A percentile compares a stretch with the other conserved stretches of the same genome.
These are phyloP conservation scores for Pteronura brasiliensis DNA, from an alignment of 2,113 vertebrate genomes.

Conservation along the genomic window DNA sequence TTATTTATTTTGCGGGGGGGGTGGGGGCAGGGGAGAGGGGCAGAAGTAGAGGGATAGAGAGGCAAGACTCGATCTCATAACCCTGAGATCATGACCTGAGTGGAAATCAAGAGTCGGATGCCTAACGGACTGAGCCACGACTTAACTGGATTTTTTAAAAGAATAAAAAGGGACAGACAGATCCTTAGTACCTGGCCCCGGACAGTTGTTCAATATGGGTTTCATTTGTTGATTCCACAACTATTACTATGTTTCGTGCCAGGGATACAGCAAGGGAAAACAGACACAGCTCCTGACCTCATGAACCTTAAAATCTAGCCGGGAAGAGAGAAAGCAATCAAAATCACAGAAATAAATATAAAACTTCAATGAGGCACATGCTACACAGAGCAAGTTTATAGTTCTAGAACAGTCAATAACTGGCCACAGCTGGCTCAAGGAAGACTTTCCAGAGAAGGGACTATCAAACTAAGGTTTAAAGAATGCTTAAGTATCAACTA, in stretches of 20 bases:
- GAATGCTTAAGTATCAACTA: background rate
- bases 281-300: background rate
- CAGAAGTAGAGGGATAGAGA: background rate
- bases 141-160: background rate
- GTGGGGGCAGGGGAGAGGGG: background rate
- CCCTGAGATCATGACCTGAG: background rate
- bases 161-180: background rate
- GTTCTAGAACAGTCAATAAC: background rate
- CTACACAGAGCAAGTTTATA: background rate
- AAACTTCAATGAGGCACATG: background rate
- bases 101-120: background rate
- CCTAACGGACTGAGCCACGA: background rate
- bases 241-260: background rate
- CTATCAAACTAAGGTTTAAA: background rate
- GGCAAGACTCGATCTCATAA: background rate
- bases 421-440: background rate
- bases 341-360: background rate
- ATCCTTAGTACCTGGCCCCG: background rate
- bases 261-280: background rate
- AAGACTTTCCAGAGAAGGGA: background rate
- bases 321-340: background rate
- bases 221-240: background rate
- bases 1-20: background rate
- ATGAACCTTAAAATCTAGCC: background rate
- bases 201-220: background rate